A percentile compares a stretch with the other conserved stretches of the same genome.
phyloP scores from a whole-genome alignment of 2,113 vertebrate genomes.

The zebrafish (Danio rerio) region DNA sequence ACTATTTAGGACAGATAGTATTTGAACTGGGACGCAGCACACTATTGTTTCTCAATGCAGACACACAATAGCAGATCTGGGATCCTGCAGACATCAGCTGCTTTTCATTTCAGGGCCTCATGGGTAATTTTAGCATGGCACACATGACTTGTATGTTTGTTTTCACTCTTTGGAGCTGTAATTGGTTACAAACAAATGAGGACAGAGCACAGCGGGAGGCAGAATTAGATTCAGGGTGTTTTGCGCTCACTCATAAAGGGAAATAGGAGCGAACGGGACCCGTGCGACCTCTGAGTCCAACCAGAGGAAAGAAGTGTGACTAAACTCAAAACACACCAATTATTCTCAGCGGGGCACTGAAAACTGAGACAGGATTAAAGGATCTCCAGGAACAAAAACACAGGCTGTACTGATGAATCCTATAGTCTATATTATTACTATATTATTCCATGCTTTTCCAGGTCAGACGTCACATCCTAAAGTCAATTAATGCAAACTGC shows the following conservation, averaged over 20 bases:
- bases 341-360: slow-evolving; percentile 40
- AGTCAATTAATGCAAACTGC: no score
- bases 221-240: slow-evolving; percentile 39
- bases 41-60: neutral
- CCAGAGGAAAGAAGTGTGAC: slow-evolving; percentile 49
- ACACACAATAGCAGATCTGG: neutral
- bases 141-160: slow-evolving; percentile 47
- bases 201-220: slow-evolving; percentile 34
- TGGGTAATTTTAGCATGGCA: slow-evolving; percentile 16
- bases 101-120: slow-evolving; percentile 30
- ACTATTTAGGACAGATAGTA: no score
- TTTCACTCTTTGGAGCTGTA: slow-evolving; percentile 40
- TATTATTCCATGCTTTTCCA: neutral
- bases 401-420: neutral
- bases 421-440: neutral
- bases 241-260: slow-evolving; percentile 37
- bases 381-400: slow-evolving; percentile 36
- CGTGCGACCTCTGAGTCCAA: slow-evolving; percentile 34
- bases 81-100: slow-evolving; percentile 41
- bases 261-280: slow-evolving; percentile 44
- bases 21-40: no score
- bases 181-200: slow-evolving; percentile 49
- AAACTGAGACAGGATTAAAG: slow-evolving; percentile 27
- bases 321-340: slow-evolving; percentile 54
- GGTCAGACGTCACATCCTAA: neutral